These are phyloP conservation scores for Anoura caudifer DNA, from an alignment of 2,113 vertebrate species.

Conservation along the genomic window DNA sequence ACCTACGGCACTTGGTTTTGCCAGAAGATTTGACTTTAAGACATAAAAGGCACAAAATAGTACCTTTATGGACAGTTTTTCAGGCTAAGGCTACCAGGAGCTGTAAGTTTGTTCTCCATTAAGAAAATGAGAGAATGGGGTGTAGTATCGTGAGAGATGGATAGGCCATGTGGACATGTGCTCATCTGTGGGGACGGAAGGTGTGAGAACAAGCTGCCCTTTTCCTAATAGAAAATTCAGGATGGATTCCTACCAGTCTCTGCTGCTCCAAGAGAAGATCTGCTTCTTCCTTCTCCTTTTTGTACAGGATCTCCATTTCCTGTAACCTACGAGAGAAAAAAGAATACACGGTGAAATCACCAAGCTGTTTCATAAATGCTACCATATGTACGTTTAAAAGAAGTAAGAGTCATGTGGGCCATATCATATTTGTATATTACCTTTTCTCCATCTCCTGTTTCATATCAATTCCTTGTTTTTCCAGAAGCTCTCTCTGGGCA, in stretches of 20 bases:
- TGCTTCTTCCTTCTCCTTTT: slow-evolving; percentile 98
- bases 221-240: slow-evolving; percentile 53
- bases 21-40: slow-evolving; percentile 24
- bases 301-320: slow-evolving; percentile 99
- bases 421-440: slow-evolving; percentile 72
- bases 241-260: slow-evolving; percentile 92
- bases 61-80: neutral
- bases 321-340: slow-evolving; percentile 86
- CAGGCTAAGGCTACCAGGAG: neutral
- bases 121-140: slow-evolving; percentile 46
- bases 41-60: slow-evolving; percentile 24
- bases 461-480: slow-evolving; percentile 99
- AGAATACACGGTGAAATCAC: neutral
- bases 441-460: slow-evolving; percentile 99
- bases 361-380: neutral
- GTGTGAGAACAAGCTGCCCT: slow-evolving; percentile 59
- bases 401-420: neutral
- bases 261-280: slow-evolving; percentile 98
- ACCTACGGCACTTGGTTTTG: neutral
- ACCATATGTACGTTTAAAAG: neutral
- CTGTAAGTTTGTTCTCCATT: neutral
- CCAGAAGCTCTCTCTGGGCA: slow-evolving; percentile 96
- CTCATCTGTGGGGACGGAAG: slow-evolving; percentile 53
- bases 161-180: slow-evolving; percentile 40
- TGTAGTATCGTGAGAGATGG: slow-evolving; percentile 47